These are phyloP conservation scores for Zaprionus inermis DNA, from an alignment of 1,140 invertebrate species.

Conservation along the genomic window DNA sequence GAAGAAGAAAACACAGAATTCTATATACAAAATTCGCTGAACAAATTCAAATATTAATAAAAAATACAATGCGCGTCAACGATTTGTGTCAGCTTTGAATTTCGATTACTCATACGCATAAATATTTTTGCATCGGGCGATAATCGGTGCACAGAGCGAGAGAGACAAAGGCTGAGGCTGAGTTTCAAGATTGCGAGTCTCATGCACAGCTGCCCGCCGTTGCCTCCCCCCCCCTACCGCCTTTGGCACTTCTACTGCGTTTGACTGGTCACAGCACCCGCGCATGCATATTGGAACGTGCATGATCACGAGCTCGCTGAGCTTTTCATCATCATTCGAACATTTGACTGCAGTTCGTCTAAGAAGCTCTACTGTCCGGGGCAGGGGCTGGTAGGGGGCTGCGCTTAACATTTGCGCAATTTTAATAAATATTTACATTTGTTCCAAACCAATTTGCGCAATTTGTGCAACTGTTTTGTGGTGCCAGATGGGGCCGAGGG, in stretches of 20 bases:
- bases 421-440: conserved; percentile 81
- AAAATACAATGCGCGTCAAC: conserved; percentile 15
- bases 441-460: conserved; percentile 78
- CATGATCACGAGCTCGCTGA: conserved; percentile 56
- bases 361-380: conserved; percentile 12
- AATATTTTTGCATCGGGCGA: conserved; percentile 59
- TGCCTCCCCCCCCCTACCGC: not conserved
- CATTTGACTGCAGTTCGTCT: conserved; percentile 56
- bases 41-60: conserved; percentile 27
- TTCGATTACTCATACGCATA: conserved; percentile 71
- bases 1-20: not conserved
- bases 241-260: not conserved
- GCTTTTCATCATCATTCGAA: conserved; percentile 50
- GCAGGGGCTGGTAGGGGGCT: not conserved
- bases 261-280: conserved; percentile 51
- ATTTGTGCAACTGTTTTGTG: conserved; percentile 72
- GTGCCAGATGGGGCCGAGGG: not conserved
- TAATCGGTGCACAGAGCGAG: conserved; percentile 42
- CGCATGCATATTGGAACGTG: conserved; percentile 56
- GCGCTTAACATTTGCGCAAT: conserved; percentile 71
- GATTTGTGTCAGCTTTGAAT: conserved; percentile 31
- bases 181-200: conserved; percentile 37
- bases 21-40: not conserved
- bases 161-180: conserved; percentile 38
- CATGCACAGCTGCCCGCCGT: conserved; percentile 30